Evolutionary conservation across 1,140 invertebrate species (phyloP).

Genomic region (Brachionus sp.): DNA sequence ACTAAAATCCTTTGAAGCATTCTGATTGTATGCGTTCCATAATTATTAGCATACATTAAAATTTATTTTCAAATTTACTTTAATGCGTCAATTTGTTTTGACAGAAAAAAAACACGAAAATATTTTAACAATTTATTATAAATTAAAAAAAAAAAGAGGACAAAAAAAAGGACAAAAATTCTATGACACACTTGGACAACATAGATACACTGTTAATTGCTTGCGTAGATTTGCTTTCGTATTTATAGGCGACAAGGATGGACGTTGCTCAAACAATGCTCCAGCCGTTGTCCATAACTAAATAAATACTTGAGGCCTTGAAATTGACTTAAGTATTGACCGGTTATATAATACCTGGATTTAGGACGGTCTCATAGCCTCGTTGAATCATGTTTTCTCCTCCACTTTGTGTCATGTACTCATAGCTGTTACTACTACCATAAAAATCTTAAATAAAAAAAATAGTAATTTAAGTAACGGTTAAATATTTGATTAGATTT

Average conservation of each 20-base stretch:
- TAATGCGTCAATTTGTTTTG: too few species aligned
- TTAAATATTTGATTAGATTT: constrained; percentile 29
- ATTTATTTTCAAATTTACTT: too few species aligned
- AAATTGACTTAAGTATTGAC: not conserved
- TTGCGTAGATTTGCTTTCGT: constrained; percentile 36
- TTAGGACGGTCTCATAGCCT: not conserved
- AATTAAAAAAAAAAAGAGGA: too few species aligned
- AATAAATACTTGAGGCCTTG: not conserved
- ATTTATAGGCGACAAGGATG: not conserved
- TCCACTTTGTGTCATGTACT: not conserved
- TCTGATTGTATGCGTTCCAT: too few species aligned
- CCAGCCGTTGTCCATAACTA: not conserved
- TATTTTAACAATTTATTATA: too few species aligned
- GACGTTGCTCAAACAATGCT: not conserved
- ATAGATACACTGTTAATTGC: constrained; percentile 8
- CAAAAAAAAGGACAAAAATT: not conserved
- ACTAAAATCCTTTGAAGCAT: too few species aligned
- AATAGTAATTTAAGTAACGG: constrained; percentile 3
- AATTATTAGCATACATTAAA: too few species aligned
- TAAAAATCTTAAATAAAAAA: constrained; percentile 31
- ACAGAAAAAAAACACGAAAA: too few species aligned
- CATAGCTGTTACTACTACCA: constrained; percentile 22
- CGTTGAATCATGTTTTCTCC: not conserved
- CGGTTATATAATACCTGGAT: constrained; percentile 11
- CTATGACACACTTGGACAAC: not conserved